These are phyloP conservation scores for Himalopsyche phryganea DNA, from an alignment of 1,140 invertebrate genomes.

Conservation along the genomic window DNA sequence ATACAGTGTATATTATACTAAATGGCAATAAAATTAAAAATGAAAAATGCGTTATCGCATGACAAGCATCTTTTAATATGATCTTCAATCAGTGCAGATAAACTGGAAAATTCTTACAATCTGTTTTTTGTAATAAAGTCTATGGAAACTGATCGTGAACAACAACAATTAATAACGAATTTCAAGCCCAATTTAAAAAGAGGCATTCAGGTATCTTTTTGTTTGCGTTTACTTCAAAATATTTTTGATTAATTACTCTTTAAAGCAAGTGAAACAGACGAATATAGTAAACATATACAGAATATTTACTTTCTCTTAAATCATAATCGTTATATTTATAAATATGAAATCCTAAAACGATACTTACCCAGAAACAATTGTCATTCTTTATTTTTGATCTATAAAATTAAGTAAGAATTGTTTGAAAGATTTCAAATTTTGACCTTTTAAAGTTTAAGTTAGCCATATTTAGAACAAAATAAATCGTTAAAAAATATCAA, in stretches of 20 bases:
- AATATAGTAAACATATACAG: background rate
- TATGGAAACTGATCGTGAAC: background rate
- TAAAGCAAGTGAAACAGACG: conserved; percentile 7
- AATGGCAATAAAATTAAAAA: too few relatives aligned
- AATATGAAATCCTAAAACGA: too few relatives aligned
- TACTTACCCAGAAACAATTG: too few relatives aligned
- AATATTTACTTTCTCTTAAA: background rate
- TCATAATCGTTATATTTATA: too few relatives aligned
- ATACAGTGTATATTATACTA: too few relatives aligned
- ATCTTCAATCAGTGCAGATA: background rate
- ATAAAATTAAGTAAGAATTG: too few relatives aligned
- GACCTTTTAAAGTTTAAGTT: too few relatives aligned
- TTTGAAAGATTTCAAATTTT: too few relatives aligned
- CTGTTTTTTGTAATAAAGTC: background rate
- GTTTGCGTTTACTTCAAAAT: background rate
- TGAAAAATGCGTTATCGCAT: background rate
- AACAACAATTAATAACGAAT: conserved; percentile 6
- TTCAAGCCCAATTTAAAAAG: conserved; percentile 8
- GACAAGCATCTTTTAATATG: conserved; percentile 1
- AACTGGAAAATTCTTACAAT: background rate
- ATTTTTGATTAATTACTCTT: conserved; percentile 13
- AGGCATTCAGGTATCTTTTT: background rate
- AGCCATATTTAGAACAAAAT: too few relatives aligned
- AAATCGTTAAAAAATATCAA: too few relatives aligned
- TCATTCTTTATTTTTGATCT: too few relatives aligned